phyloP scores from a whole-genome alignment of 2,888 invertebrate genomes.

The Drosophila niveifrons region DNA sequence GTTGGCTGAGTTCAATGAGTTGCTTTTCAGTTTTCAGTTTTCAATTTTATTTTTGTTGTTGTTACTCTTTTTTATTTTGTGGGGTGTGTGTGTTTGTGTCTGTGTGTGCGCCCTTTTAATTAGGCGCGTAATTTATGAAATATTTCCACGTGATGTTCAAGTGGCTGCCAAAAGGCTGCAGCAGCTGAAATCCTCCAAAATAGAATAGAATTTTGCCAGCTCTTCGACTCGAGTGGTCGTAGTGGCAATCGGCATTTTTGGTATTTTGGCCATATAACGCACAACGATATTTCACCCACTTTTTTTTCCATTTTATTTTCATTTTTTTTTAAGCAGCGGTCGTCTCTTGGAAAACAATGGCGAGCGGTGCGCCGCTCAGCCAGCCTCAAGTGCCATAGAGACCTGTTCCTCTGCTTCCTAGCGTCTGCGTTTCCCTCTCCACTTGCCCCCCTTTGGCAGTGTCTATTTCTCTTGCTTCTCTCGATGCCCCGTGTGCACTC shows the following conservation, averaged over 20 bases:
- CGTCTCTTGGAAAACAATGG: conserved; percentile 59
- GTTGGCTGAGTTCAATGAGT: conserved; percentile 67
- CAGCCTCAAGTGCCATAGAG: conserved; percentile 61
- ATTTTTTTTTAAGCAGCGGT: conserved; percentile 32
- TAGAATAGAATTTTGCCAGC: conserved; percentile 6
- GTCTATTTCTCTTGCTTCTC: conserved; percentile 30
- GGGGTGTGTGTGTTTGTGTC: conserved; percentile 16
- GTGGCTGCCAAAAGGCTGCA: conserved; percentile 72
- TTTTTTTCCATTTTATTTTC: conserved; percentile 33
- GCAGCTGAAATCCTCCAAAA: conserved; percentile 51
- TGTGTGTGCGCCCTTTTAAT: conserved; percentile 63
- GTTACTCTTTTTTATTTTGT: neutral
- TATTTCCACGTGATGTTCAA: conserved; percentile 73
- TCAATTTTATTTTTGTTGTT: conserved; percentile 5
- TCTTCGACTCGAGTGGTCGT: conserved; percentile 26
- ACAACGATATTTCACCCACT: conserved; percentile 65
- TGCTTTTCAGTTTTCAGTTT: conserved; percentile 29
- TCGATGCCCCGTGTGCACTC: conserved; percentile 56
- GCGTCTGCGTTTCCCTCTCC: neutral
- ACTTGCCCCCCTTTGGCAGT: neutral
- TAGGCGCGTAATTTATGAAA: conserved; percentile 79
- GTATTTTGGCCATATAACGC: conserved; percentile 12
- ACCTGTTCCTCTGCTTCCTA: conserved; percentile 15
- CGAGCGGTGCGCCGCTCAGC: conserved; percentile 46
- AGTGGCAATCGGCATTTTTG: conserved; percentile 58